Conservation (phyloP, 2,797 vertebrate species). For the Anomalospiza imberbis region DNA sequence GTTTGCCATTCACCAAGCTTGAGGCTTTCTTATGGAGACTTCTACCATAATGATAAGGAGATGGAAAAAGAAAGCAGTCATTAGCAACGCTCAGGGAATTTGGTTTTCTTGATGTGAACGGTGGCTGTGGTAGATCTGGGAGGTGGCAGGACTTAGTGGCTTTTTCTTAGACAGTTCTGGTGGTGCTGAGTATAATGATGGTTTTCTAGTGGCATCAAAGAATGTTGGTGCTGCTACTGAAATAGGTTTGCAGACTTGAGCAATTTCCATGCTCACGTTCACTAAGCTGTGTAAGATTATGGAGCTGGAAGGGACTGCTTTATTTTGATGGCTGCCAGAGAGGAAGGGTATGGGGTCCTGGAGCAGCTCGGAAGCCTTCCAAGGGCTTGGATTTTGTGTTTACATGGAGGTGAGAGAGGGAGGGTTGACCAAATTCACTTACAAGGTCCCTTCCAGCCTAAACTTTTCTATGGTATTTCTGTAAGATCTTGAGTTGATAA, state of each 20-base stretch:
- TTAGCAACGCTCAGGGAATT: not conserved
- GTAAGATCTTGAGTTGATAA: not conserved
- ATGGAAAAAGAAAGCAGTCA: conserved; percentile 39
- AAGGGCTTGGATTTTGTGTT: not conserved
- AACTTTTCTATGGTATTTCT: not conserved
- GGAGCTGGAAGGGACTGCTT: not conserved
- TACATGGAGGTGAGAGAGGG: not conserved
- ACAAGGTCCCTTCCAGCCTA: not conserved
- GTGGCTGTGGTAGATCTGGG: not conserved
- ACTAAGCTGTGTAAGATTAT: not conserved
- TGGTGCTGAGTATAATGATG: not conserved
- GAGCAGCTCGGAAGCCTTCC: not conserved
- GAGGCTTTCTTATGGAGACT: not conserved
- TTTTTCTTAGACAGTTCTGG: conserved; percentile 46
- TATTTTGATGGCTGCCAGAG: not conserved
- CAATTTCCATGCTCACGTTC: not conserved
- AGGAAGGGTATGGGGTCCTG: not conserved
- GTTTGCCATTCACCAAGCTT: not conserved
- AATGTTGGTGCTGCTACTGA: not conserved
- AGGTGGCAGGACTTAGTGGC: not conserved
- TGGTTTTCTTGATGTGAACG: not conserved
- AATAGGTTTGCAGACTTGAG: not conserved
- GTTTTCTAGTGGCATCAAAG: not conserved
- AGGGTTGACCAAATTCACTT: not conserved
- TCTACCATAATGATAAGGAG: conserved; percentile 29